Percentiles rank a stretch among this genome's conserved stretches.
Evolutionary conservation across 2,888 invertebrate species (phyloP).

Genomic region (Habrosyne pyritoides): DNA sequence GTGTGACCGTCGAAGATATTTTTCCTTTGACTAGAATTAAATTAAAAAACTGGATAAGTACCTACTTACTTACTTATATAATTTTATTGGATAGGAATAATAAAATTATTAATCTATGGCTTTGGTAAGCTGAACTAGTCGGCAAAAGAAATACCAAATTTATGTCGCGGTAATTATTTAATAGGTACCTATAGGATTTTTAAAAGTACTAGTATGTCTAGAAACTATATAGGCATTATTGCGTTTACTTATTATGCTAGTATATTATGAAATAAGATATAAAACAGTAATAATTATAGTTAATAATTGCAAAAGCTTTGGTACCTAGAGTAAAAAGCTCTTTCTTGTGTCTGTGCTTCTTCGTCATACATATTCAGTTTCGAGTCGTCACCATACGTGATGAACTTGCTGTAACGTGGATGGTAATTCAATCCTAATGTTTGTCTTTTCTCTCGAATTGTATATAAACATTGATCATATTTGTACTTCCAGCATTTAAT

Average conservation of each 20-base stretch:
- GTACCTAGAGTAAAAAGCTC: conserved; percentile 84
- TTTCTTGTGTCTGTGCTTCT: conserved; percentile 86
- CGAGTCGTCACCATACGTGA: conserved; percentile 86
- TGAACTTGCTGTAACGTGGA: conserved; percentile 77
- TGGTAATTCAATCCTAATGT: conserved; percentile 86
- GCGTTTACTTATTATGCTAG: too few species aligned
- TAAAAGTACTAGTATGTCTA: too few species aligned
- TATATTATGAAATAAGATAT: too few species aligned
- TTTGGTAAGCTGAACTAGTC: too few species aligned
- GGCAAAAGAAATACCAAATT: too few species aligned
- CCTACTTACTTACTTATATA: not conserved
- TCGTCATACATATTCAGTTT: conserved; percentile 87
- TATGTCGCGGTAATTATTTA: too few species aligned
- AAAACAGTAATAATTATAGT: not conserved
- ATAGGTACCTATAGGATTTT: too few species aligned
- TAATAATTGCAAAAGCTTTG: not conserved
- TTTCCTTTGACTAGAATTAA: conserved; percentile 65
- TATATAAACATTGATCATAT: conserved; percentile 85
- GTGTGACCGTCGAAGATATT: conserved; percentile 84
- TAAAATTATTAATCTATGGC: too few species aligned
- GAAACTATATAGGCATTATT: too few species aligned
- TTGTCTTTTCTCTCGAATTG: conserved; percentile 86
- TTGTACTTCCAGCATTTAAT: conserved; percentile 88
- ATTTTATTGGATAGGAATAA: not conserved
- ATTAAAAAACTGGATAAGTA: not conserved